Evolutionary conservation across 2,888 invertebrate species (phyloP).

Genomic region (Papilio elwesi): DNA sequence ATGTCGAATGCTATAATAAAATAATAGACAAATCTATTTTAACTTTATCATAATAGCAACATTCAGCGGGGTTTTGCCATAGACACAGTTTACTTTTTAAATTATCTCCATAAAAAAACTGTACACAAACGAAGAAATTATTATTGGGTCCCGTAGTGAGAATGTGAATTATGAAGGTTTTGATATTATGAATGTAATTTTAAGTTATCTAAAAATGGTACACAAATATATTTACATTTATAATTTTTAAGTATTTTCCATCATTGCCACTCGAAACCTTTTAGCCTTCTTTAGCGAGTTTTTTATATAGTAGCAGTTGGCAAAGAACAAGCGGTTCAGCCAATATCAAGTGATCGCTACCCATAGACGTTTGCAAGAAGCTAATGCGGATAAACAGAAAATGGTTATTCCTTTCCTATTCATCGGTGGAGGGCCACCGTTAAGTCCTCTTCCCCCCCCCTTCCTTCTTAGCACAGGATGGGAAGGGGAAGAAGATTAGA

Average conservation of each 20-base stretch:
- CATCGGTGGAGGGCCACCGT: too few relatives aligned
- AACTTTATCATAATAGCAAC: neutral
- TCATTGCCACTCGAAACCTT: neutral
- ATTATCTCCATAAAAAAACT: neutral
- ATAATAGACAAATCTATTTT: conserved; percentile 1
- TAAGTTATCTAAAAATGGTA: too few relatives aligned
- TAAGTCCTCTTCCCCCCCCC: too few relatives aligned
- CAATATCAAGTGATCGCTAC: too few relatives aligned
- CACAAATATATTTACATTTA: neutral
- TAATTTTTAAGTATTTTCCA: neutral
- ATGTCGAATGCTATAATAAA: conserved; percentile 15
- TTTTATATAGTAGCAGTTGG: neutral
- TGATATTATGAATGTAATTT: too few relatives aligned
- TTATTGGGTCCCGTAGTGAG: neutral
- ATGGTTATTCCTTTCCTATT: too few relatives aligned
- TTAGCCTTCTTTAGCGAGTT: neutral
- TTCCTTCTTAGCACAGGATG: too few relatives aligned
- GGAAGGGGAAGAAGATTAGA: too few relatives aligned
- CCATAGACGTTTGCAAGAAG: too few relatives aligned
- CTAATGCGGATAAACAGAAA: too few relatives aligned
- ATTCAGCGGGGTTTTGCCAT: neutral
- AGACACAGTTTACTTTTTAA: conserved; percentile 1
- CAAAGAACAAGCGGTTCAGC: too few relatives aligned
- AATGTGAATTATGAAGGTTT: neutral
- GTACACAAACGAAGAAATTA: neutral